Evolutionary conservation across 2,797 vertebrate species (phyloP), one percentile per base, ranked within the genome.

Genomic region (Bucorvus abyssinicus): DNA sequence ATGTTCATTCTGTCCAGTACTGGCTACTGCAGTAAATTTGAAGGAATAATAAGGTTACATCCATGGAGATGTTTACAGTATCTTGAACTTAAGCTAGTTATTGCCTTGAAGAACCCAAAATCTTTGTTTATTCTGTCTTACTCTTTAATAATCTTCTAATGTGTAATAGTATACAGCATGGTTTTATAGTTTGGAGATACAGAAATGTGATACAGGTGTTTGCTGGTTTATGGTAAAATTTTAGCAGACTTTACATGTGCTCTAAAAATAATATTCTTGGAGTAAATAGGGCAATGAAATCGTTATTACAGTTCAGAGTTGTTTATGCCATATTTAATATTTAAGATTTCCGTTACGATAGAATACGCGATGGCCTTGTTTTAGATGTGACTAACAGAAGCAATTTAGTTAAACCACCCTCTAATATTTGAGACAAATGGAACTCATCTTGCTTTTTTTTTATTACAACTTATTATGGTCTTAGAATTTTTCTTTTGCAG

Each of bases 401-500:
- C 65, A 92, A 95, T 93, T 85, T 88, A 91, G 90, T 94, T 79
- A 88, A 78, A 80, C 49, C 53, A 18, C 6, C 22, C 47, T 91
- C n/a, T 90, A 49, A 14, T 93, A 94, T 95, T 49, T 79, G 36
- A 84, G 64, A 26, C 94, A 98, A 97, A 84, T 87, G 60, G 45
- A 96, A 90, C 81, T 93, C 45, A 79, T 97, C 89, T 89, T 97
- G 78, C 44, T 53, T 68, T 96, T 68, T 96, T 96, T 96, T 93
- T 88, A 81, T 94, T 52, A 42, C 27, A 85, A 24, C 22, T 93
- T 90, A 67, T 70, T 97, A 87, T 86, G 98, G 96, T 98, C 94
- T 96, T 97, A 98, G 98, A 98, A 97, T 97, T 98, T 96, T 97
- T 97, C 92, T 84, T 90, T 95, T 92, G 93, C 91, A 94, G 67